Conservation (phyloP, 2,797 vertebrate genomes). For the Clangula hyemalis region DNA sequence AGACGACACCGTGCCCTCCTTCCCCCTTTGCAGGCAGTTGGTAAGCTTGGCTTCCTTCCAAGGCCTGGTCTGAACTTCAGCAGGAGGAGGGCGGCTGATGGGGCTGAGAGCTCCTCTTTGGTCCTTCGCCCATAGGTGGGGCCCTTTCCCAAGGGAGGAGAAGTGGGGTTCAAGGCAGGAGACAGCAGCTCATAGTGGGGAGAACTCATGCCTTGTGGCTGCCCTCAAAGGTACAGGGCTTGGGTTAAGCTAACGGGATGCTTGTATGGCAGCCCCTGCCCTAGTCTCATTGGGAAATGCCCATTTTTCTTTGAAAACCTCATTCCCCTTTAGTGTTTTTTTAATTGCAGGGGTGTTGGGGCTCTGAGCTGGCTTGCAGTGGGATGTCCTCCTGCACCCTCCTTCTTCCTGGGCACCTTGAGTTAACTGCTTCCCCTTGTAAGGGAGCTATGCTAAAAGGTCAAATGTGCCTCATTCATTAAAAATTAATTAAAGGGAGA, state of each 20-base stretch:
- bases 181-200: not conserved
- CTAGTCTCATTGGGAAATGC: not conserved
- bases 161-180: not conserved
- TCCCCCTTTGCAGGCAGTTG: not conserved
- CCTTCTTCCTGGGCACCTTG: not conserved
- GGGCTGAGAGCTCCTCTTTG: not conserved
- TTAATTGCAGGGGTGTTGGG: not conserved
- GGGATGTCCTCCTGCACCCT: not conserved
- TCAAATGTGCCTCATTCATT: no score
- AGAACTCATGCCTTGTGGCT: not conserved
- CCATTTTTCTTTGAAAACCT: not conserved
- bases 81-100: not conserved
- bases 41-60: not conserved
- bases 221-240: not conserved
- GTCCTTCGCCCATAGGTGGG: constrained; percentile 40
- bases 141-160: constrained; percentile 46
- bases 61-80: not conserved
- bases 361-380: not conserved
- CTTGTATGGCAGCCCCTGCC: not conserved
- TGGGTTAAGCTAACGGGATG: not conserved
- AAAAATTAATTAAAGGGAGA: not conserved
- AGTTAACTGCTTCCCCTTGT: not conserved
- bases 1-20: not conserved
- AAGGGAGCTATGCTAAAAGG: not conserved
- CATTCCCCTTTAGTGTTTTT: not conserved